phyloP scores from a whole-genome alignment of 2,888 invertebrate genomes.

The Neria commutata region DNA sequence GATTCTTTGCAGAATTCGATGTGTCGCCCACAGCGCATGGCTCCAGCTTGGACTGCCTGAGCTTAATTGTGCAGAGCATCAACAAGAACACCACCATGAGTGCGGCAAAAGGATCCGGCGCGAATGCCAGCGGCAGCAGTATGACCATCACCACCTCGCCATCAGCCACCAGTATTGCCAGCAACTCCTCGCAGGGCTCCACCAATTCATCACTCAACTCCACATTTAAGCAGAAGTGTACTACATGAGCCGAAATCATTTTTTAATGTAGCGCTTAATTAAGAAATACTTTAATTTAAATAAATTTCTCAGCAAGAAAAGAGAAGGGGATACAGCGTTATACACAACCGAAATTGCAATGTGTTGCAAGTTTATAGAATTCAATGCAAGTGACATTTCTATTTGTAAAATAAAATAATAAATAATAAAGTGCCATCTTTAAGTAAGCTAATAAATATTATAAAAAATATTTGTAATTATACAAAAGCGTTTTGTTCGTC shows the following conservation, averaged over 20 bases:
- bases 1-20: conserved; percentile 62
- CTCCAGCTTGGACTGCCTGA: conserved; percentile 72
- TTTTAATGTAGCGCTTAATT: too few relatives aligned
- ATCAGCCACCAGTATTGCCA: conserved; percentile 18
- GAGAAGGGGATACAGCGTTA: too few relatives aligned
- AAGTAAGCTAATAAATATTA: conserved; percentile 29
- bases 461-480: too few relatives aligned
- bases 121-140: conserved; percentile 16
- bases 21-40: conserved; percentile 60
- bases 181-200: conserved; percentile 27
- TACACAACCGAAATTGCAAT: too few relatives aligned
- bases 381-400: conserved; percentile 20
- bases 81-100: conserved; percentile 50
- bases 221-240: conserved; percentile 59
- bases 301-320: too few relatives aligned
- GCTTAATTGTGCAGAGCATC: conserved; percentile 75
- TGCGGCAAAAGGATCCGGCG: conserved; percentile 21
- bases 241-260: conserved; percentile 43
- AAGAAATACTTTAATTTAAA: too few relatives aligned
- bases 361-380: too few relatives aligned
- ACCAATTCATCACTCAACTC: conserved; percentile 49
- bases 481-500: too few relatives aligned
- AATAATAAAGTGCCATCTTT: conserved; percentile 19
- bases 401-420: conserved; percentile 37
- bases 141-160: conserved; percentile 34